Conservation (phyloP, 2,797 vertebrate genomes). For the Sebastolobus altivelis region DNA sequence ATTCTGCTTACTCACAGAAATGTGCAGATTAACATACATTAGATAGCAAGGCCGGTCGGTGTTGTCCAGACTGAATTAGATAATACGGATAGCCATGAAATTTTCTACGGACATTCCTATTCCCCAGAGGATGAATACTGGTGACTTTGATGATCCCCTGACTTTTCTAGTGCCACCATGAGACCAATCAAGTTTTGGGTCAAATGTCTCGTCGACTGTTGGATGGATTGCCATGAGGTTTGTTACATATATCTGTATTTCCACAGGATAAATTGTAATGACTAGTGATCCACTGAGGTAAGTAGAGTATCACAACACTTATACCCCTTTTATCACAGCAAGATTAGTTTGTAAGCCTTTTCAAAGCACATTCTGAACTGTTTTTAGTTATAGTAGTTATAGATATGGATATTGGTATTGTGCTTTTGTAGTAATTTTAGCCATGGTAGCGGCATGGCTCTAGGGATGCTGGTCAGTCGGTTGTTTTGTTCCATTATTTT, state of each 20-base stretch:
- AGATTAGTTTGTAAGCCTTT: neutral
- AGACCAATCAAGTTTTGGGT: neutral
- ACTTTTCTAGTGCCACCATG: neutral
- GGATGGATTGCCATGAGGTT: neutral
- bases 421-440: neutral
- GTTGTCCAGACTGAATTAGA: neutral
- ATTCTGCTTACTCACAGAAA: slow-evolving; percentile 17
- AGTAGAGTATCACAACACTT: neutral
- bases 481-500: too few relatives aligned
- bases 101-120: neutral
- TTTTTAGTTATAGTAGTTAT: neutral
- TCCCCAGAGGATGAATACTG: neutral
- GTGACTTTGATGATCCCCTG: neutral
- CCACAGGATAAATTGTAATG: neutral
- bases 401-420: neutral
- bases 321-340: neutral
- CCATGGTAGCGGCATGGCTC: neutral
- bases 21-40: slow-evolving; percentile 15
- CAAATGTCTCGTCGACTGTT: neutral
- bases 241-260: neutral
- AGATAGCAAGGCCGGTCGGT: neutral
- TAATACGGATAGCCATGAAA: neutral
- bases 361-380: neutral
- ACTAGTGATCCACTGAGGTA: neutral
- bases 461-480: neutral